phyloP scores from a whole-genome alignment of 2,888 invertebrate species.

The Drosophila atripex region DNA sequence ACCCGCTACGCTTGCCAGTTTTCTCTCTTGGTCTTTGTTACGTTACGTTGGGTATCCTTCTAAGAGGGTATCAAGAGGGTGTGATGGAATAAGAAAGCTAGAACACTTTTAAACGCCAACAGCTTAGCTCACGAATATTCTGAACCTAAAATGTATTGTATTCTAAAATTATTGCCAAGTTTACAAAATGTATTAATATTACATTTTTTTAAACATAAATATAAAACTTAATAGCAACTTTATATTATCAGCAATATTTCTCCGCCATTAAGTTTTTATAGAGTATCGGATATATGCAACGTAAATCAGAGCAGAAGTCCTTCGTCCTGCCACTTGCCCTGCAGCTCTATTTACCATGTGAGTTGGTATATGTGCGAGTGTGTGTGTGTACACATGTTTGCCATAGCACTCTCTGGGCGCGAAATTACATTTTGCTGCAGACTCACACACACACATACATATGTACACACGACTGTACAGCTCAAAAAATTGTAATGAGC shows the following conservation, averaged over 20 bases:
- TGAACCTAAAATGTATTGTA: no score
- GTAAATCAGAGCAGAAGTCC: constrained; percentile 13
- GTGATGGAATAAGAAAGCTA: not conserved
- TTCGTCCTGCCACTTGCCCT: constrained; percentile 29
- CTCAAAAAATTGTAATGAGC: constrained; percentile 68
- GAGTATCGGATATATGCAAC: constrained; percentile 34
- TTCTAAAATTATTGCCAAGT: no score
- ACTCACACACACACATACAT: constrained; percentile 18
- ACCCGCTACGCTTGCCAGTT: constrained; percentile 38
- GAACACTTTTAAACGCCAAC: no score
- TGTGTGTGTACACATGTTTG: constrained; percentile 1
- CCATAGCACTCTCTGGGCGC: constrained; percentile 32
- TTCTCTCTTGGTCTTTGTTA: constrained; percentile 29
- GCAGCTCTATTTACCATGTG: constrained; percentile 45
- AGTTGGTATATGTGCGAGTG: constrained; percentile 14
- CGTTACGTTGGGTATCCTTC: constrained; percentile 2
- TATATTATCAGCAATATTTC: not conserved
- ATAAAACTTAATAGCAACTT: no score
- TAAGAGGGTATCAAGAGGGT: constrained; percentile 10
- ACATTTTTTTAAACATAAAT: not conserved
- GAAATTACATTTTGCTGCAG: constrained; percentile 61
- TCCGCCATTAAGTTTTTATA: not conserved
- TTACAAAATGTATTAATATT: not conserved
- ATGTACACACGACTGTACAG: constrained; percentile 6
- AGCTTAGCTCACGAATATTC: no score